Conservation (phyloP, 2,797 vertebrate species). For the Urocyon cinereoargenteus region DNA sequence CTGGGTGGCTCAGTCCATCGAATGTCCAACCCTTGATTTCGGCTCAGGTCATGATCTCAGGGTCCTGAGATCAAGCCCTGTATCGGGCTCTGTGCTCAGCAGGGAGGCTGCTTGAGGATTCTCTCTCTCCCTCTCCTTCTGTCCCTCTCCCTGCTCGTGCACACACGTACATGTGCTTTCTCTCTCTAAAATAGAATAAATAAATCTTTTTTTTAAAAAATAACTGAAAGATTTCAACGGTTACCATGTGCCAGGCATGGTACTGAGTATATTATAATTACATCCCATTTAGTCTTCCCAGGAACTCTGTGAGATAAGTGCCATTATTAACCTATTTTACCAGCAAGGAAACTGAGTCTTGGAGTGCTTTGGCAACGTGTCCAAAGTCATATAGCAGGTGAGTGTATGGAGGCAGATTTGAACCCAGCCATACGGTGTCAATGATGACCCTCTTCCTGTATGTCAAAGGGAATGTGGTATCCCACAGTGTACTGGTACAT, state of each 20-base stretch:
- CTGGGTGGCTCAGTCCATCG: neutral
- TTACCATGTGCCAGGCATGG: neutral
- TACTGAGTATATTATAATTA: neutral
- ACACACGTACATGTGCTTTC: neutral
- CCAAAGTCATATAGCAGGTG: neutral
- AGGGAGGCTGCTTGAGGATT: neutral
- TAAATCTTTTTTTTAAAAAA: neutral
- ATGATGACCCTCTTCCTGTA: neutral
- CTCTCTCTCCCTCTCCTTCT: neutral
- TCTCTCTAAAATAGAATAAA: neutral
- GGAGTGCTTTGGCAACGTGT: neutral
- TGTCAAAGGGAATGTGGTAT: neutral
- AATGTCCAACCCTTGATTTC: neutral
- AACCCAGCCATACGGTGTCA: accelerated
- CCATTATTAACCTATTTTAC: neutral
- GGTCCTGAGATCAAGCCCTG: neutral
- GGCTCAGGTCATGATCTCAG: neutral
- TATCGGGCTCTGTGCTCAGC: neutral
- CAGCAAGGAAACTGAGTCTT: neutral
- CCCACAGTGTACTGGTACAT: accelerated
- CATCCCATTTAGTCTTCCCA: neutral
- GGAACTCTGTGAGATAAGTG: neutral
- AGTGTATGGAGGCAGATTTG: neutral
- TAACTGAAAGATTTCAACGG: neutral
- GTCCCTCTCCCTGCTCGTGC: neutral